These are phyloP conservation scores for Crypturellus undulatus DNA, from an alignment of 2,113 vertebrate genomes.

Conservation along the genomic window DNA sequence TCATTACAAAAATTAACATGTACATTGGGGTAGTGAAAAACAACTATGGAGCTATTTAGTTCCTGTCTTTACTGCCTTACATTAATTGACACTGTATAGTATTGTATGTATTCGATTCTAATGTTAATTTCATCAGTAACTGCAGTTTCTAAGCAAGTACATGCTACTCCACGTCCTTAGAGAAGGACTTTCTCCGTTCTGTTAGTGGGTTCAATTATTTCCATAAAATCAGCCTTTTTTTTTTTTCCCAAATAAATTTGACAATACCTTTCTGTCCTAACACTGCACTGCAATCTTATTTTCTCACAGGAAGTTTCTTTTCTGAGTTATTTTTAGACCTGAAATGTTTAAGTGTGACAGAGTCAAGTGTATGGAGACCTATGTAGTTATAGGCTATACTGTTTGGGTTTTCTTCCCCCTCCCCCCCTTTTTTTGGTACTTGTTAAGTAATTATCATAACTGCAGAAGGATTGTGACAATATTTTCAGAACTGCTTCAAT, in stretches of 20 bases:
- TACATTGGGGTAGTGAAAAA: background rate
- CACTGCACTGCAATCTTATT: background rate
- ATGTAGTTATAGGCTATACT: too few relatives aligned
- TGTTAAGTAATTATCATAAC: too few relatives aligned
- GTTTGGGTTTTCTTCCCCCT: too few relatives aligned
- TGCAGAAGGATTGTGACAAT: too few relatives aligned
- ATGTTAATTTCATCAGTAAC: accelerated
- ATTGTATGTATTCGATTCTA: background rate
- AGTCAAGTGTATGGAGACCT: too few relatives aligned
- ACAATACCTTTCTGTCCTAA: background rate
- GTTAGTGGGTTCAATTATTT: background rate
- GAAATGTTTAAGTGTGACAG: too few relatives aligned
- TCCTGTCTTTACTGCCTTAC: background rate
- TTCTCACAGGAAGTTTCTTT: background rate
- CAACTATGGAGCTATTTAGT: background rate
- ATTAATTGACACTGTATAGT: background rate
- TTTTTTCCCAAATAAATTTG: background rate
- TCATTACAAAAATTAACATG: background rate
- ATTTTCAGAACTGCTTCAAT: too few relatives aligned
- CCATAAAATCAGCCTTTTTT: accelerated
- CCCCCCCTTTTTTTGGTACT: too few relatives aligned
- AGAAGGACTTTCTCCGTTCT: background rate
- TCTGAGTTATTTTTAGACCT: background rate
- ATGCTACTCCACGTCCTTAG: background rate
- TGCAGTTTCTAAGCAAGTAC: background rate